Percentiles rank a stretch among this genome's conserved stretches.
phyloP scores from a whole-genome alignment of 2,888 invertebrate species.

The Norana najaformis region DNA sequence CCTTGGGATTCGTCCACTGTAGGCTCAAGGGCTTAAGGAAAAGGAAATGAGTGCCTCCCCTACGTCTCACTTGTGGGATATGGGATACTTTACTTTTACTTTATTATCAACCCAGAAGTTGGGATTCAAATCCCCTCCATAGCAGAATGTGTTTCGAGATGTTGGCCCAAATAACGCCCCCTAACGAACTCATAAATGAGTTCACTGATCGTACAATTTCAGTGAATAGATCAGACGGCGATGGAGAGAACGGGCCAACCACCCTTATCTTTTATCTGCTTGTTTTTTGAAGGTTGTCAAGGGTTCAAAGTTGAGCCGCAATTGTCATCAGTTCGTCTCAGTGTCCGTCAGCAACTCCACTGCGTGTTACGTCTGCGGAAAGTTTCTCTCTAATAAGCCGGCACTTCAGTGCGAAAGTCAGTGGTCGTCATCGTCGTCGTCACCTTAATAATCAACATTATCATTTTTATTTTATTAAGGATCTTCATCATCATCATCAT shows the following conservation, averaged over 20 bases:
- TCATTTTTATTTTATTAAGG: neutral
- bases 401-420: conserved; percentile 83
- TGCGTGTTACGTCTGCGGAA: conserved; percentile 74
- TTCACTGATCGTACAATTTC: neutral
- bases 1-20: too few species aligned
- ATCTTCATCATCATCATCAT: neutral
- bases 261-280: neutral
- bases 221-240: neutral
- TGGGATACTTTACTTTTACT: too few species aligned
- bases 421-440: conserved; percentile 54
- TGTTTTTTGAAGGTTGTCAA: conserved; percentile 33
- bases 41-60: too few species aligned
- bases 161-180: neutral
- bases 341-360: conserved; percentile 68
- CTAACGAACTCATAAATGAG: neutral
- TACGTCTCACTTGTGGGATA: too few species aligned
- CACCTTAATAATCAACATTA: neutral
- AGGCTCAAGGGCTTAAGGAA: too few species aligned
- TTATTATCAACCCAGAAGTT: neutral
- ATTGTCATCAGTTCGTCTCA: conserved; percentile 71
- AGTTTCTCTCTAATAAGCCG: conserved; percentile 77
- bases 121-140: neutral
- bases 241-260: neutral
- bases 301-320: conserved; percentile 32
- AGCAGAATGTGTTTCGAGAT: neutral